Conservation (phyloP, 1,140 invertebrate species). For the Drosophila sucinea region DNA sequence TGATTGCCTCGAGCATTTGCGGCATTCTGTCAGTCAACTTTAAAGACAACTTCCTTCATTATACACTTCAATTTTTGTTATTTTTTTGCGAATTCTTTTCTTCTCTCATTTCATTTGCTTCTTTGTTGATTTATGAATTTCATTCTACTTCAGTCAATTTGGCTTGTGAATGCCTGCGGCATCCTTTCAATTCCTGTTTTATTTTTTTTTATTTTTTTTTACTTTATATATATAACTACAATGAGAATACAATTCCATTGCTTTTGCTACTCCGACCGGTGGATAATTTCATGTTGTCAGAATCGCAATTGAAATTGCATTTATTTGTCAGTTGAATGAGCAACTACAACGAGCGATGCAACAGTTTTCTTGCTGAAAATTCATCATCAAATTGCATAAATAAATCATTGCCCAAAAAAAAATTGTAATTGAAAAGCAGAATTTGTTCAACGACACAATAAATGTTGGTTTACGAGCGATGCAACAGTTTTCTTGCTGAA, state of each 20-base stretch:
- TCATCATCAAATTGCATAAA: conserved; percentile 43
- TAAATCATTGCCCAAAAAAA: conserved; percentile 30
- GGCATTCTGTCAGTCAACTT: conserved; percentile 11
- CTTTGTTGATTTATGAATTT: conserved; percentile 45
- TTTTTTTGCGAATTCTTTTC: not conserved
- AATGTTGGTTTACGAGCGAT: too few species aligned
- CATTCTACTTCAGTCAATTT: conserved; percentile 36
- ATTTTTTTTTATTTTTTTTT: not conserved
- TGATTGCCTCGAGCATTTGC: conserved; percentile 26
- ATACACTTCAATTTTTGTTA: conserved; percentile 32
- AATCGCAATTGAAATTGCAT: conserved; percentile 45
- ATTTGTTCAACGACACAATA: not conserved
- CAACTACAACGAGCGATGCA: conserved; percentile 38
- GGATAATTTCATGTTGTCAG: conserved; percentile 17
- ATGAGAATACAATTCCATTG: conserved; percentile 44
- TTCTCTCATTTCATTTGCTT: conserved; percentile 2
- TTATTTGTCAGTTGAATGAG: conserved; percentile 51
- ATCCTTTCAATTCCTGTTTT: conserved; percentile 6
- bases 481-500: conserved; percentile 39
- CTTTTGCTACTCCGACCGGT: not conserved
- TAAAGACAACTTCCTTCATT: conserved; percentile 43
- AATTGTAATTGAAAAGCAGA: conserved; percentile 29
- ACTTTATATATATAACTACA: conserved; percentile 6
- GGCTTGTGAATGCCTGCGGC: conserved; percentile 39
- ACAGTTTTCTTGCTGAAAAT: conserved; percentile 34